phyloP scores from a whole-genome alignment of 2,113 vertebrate species.

The Heloderma charlesbogerti region DNA sequence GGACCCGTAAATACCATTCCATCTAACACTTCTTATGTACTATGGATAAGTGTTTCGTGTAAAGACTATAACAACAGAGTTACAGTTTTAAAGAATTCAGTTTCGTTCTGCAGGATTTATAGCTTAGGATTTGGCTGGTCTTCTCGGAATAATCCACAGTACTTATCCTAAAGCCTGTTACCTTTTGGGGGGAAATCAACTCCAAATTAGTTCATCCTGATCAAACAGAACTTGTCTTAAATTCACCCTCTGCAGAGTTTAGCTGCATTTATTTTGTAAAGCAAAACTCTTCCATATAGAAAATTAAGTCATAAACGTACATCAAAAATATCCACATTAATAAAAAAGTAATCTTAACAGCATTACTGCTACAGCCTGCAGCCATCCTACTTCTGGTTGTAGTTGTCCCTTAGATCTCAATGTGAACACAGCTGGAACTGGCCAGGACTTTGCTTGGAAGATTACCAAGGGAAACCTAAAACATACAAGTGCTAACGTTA shows the following conservation, averaged over 20 bases:
- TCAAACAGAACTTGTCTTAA: constrained; percentile 7
- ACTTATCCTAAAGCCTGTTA: neutral
- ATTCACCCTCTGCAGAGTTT: neutral
- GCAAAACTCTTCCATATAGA: neutral
- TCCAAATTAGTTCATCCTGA: neutral
- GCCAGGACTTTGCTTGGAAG: neutral
- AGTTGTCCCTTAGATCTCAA: neutral
- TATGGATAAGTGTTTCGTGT: neutral
- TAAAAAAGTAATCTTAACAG: constrained; percentile 21
- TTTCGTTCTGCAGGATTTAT: neutral
- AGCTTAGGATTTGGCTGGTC: neutral
- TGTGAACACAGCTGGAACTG: neutral
- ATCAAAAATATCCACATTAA: constrained; percentile 11
- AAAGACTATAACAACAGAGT: constrained; percentile 1
- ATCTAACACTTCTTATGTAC: constrained; percentile 6
- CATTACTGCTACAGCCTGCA: neutral
- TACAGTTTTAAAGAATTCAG: neutral
- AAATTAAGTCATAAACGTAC: constrained; percentile 40
- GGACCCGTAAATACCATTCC: constrained; percentile 16
- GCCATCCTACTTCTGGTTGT: neutral
- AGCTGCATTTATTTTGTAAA: constrained; percentile 39
- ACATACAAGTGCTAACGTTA: neutral
- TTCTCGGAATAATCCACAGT: neutral
- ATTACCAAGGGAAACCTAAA: neutral
- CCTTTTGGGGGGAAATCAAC: neutral